A percentile compares a stretch with the other conserved stretches of the same genome.
Conservation (phyloP, 2,888 invertebrate genomes). For the Mechanitis mazaeus region DNA sequence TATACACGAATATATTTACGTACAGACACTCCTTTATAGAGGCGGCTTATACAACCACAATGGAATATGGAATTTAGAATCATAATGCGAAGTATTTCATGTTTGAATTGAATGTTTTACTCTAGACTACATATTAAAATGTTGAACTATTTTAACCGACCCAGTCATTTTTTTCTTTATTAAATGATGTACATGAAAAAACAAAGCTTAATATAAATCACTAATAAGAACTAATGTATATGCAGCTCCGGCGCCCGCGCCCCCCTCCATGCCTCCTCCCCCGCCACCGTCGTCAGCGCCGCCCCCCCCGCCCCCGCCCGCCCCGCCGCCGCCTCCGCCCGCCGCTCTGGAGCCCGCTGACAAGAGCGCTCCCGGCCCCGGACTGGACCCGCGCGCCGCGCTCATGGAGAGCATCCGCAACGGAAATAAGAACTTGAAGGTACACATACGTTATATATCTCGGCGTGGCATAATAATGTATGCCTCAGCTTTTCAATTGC, state of each 20-base stretch:
- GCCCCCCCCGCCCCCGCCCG: constrained; percentile 43
- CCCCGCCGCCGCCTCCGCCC: constrained; percentile 44
- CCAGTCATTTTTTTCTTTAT: no score
- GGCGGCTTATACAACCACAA: no score
- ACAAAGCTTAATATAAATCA: no score
- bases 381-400: constrained; percentile 78
- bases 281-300: constrained; percentile 58
- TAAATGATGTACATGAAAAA: no score
- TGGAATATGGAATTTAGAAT: no score
- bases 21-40: no score
- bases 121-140: no score
- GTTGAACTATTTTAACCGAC: no score
- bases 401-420: constrained; percentile 91
- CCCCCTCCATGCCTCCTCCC: constrained; percentile 48
- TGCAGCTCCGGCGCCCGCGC: constrained; percentile 42
- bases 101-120: no score
- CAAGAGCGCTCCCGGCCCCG: constrained; percentile 48
- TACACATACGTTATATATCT: constrained; percentile 40
- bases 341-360: constrained; percentile 45
- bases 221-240: neutral
- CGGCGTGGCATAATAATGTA: neutral
- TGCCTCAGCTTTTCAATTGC: no score
- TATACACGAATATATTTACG: neutral
- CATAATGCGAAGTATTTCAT: no score
- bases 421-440: constrained; percentile 85